These are phyloP conservation scores for Drosophila mercatorum DNA, from an alignment of 2,888 invertebrate genomes.

Conservation along the genomic window DNA sequence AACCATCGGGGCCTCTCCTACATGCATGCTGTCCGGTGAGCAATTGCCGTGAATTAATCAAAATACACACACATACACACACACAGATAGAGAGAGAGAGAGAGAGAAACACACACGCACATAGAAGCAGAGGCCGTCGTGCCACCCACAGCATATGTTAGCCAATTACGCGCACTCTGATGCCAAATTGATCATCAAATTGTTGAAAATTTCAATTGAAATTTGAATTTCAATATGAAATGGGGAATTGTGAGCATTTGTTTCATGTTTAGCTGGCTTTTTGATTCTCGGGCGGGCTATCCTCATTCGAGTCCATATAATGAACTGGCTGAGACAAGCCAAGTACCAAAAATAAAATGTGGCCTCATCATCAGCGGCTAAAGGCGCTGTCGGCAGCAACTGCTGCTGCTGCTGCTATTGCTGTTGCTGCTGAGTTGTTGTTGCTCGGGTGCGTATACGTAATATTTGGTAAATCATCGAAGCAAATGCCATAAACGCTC, in stretches of 20 bases:
- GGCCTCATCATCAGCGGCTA: slow-evolving; percentile 32
- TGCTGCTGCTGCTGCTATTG: background rate
- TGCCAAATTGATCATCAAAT: slow-evolving; percentile 57
- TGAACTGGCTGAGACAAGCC: slow-evolving; percentile 23
- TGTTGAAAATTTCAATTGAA: slow-evolving; percentile 25
- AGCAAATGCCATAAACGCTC: slow-evolving; percentile 19
- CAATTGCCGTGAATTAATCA: slow-evolving; percentile 65
- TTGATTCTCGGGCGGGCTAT: slow-evolving; percentile 10
- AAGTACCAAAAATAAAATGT: slow-evolving; percentile 43
- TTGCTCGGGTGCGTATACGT: slow-evolving; percentile 31
- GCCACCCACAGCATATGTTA: slow-evolving; percentile 50
- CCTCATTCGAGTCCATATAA: slow-evolving; percentile 18
- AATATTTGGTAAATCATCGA: slow-evolving; percentile 20
- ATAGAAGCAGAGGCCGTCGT: background rate
- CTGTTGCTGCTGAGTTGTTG: background rate
- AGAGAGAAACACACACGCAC: slow-evolving; percentile 9
- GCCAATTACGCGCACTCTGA: slow-evolving; percentile 62
- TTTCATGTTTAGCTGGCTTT: slow-evolving; percentile 32
- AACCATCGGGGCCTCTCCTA: slow-evolving; percentile 14
- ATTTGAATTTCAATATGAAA: slow-evolving; percentile 23
- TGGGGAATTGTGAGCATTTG: slow-evolving; percentile 42
- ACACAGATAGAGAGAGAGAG: background rate
- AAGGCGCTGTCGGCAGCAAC: too few species aligned
- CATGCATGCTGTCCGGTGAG: slow-evolving; percentile 13
- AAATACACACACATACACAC: slow-evolving; percentile 20